Evolutionary conservation across 1,140 invertebrate species (phyloP).

Genomic region (Hyposmocoma kahamanoa): DNA sequence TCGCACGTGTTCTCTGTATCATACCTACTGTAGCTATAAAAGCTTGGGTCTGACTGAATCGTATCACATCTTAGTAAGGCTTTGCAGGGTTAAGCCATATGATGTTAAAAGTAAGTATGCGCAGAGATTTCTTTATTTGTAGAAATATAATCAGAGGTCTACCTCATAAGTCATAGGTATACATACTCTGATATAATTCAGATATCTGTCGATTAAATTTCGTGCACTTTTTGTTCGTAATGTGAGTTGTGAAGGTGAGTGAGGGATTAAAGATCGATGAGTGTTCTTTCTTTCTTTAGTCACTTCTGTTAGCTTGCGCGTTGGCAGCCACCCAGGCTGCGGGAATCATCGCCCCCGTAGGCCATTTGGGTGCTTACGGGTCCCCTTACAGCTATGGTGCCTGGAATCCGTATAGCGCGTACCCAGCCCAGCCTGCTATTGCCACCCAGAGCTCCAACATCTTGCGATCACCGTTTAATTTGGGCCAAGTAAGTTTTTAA

Average conservation of each 20-base stretch:
- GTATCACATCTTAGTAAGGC: constrained; percentile 30
- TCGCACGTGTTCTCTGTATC: constrained; percentile 21
- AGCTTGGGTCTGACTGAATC: constrained; percentile 25
- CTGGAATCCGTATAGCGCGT: constrained; percentile 50
- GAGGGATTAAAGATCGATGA: no score
- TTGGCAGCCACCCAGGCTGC: constrained; percentile 38
- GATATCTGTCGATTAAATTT: no score
- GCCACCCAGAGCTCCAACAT: constrained; percentile 78
- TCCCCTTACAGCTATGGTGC: constrained; percentile 33
- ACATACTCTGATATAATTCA: no score
- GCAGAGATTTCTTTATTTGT: no score
- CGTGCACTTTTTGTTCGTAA: no score
- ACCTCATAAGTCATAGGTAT: no score
- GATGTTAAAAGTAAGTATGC: constrained; percentile 49
- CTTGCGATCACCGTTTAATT: constrained; percentile 76
- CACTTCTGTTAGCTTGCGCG: constrained; percentile 61
- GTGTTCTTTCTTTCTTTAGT: no score
- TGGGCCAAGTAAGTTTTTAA: constrained; percentile 67
- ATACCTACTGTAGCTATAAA: constrained; percentile 34
- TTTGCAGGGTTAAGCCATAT: constrained; percentile 36
- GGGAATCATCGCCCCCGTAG: constrained; percentile 31
- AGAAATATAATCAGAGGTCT: no score
- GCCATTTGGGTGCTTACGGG: constrained; percentile 18
- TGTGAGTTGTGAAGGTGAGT: no score
- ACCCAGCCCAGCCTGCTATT: constrained; percentile 71